Conservation (phyloP, 2,113 vertebrate genomes). For the Solea solea region DNA sequence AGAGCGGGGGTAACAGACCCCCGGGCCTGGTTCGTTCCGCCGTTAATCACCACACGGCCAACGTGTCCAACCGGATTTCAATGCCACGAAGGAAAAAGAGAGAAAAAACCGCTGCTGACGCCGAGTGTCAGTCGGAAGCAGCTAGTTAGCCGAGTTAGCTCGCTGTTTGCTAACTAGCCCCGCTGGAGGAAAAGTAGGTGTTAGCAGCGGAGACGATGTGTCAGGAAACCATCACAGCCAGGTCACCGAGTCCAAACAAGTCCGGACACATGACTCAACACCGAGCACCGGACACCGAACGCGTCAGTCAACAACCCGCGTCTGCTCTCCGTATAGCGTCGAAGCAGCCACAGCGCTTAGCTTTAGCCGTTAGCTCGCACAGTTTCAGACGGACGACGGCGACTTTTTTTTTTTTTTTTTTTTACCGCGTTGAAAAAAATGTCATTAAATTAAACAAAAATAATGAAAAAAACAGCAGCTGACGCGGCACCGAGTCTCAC, state of each 20-base stretch:
- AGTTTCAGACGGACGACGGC: slow-evolving; percentile 65
- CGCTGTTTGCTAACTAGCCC: slow-evolving; percentile 65
- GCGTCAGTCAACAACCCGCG: slow-evolving; percentile 23
- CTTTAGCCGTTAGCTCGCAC: slow-evolving; percentile 39
- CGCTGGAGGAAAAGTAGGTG: slow-evolving; percentile 39
- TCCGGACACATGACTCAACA: background rate
- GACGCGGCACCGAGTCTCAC: slow-evolving; percentile 26
- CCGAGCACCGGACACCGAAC: background rate
- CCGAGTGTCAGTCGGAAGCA: slow-evolving; percentile 6
- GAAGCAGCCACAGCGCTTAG: slow-evolving; percentile 9
- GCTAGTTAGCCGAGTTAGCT: slow-evolving; percentile 67
- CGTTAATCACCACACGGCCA: slow-evolving; percentile 32
- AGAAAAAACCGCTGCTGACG: slow-evolving; percentile 24
- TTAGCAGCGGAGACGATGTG: slow-evolving; percentile 39
- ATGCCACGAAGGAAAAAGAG: slow-evolving; percentile 41
- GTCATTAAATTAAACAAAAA: too few relatives aligned
- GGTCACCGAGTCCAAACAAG: slow-evolving; percentile 43
- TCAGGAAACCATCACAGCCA: slow-evolving; percentile 70
- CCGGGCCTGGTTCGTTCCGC: too few relatives aligned
- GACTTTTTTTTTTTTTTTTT: too few relatives aligned
- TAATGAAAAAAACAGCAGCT: slow-evolving; percentile 22
- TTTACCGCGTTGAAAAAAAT: slow-evolving; percentile 38
- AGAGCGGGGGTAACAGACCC: too few relatives aligned
- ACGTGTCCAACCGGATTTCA: slow-evolving; percentile 45
- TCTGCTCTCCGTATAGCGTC: slow-evolving; percentile 2